A percentile compares a stretch with the other conserved stretches of the same genome.
These are phyloP conservation scores for Drosophila tripunctata DNA, from an alignment of 2,888 invertebrate genomes.

Conservation along the genomic window DNA sequence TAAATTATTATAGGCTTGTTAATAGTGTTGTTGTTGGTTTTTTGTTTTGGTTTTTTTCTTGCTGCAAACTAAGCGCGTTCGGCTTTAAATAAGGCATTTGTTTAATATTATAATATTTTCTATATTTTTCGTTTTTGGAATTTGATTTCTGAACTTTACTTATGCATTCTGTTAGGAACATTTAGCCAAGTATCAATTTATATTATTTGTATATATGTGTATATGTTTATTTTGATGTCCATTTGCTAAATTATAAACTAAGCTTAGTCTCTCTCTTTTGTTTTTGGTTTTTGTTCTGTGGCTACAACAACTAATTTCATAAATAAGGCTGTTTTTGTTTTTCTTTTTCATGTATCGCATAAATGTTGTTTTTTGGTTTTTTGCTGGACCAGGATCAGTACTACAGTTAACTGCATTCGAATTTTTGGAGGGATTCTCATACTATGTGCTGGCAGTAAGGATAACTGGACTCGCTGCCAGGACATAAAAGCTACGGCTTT, in stretches of 20 bases:
- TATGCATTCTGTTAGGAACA: conserved; percentile 65
- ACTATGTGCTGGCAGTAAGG: conserved; percentile 15
- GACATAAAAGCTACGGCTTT: conserved; percentile 24
- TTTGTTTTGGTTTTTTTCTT: too few species aligned
- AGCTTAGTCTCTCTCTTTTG: conserved; percentile 48
- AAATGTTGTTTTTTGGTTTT: conserved; percentile 17
- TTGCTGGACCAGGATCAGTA: conserved; percentile 46
- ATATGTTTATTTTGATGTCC: conserved; percentile 50
- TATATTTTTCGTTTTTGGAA: conserved; percentile 12
- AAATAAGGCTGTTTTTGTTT: conserved; percentile 72
- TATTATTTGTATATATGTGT: conserved; percentile 28
- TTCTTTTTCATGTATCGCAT: conserved; percentile 21
- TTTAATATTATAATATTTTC: conserved; percentile 18
- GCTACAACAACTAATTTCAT: conserved; percentile 74
- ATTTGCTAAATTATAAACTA: conserved; percentile 68
- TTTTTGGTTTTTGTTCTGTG: too few species aligned
- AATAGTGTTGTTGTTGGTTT: conserved; percentile 6
- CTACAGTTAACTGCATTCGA: conserved; percentile 45
- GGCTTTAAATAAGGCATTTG: conserved; percentile 74
- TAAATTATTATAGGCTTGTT: conserved; percentile 25
- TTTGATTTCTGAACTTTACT: conserved; percentile 27
- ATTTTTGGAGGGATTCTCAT: conserved; percentile 69
- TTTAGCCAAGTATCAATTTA: conserved; percentile 61
- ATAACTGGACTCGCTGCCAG: conserved; percentile 8
- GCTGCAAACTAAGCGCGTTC: conserved; percentile 74